Evolutionary conservation across 2,888 invertebrate genomes (phyloP), one percentile per base, ranked within the genome.

Genomic region (Plebejus argus): DNA sequence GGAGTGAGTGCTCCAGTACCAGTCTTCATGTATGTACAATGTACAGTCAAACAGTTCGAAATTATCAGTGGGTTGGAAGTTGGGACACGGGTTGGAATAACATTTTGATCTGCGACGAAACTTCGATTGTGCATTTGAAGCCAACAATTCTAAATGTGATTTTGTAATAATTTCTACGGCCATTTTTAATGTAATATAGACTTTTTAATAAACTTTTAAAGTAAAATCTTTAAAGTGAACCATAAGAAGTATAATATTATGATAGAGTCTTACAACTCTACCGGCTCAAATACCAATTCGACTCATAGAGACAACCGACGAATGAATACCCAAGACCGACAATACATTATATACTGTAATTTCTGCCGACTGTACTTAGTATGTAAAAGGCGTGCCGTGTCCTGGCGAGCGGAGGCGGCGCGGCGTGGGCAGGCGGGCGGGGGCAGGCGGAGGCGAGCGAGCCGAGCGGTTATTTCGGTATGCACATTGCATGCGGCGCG

Each of bases 401-500:
- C 90, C 91, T 91, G 90, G 85, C 81, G 39, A 56, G 82, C 71
- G 75, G 84, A 79, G 84, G 83, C 77, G 80, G 80, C 79, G 82
- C 81, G 81, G 79, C 79, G 56, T 79, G 61, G 80, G 78, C 79
- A 78, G 80, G 82, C 80, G 78, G 82, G 83, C 61, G 82, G 80
- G 78, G 82, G 83, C 61, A 82, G 80, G 83, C 80, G 81, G 82
- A 83, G 79, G 85, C 87, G 86, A 53, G 87, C 86, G 86, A 83
- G 82, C 88, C 87, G 85, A 88, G 89, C 89, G 89, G 91, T 92
- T 94, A 94, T 94, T 94, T 93, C 92, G 92, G 94, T 93, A 94
- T 93, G 93, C 94, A 93, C 93, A 94, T 93, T 94, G 93, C 92
- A 92, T 89, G 91, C 91, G 87, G 91, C 89, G 88, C 86, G 88